Conservation (phyloP, 1,140 invertebrate species). For the Hycleus phaleratus region DNA sequence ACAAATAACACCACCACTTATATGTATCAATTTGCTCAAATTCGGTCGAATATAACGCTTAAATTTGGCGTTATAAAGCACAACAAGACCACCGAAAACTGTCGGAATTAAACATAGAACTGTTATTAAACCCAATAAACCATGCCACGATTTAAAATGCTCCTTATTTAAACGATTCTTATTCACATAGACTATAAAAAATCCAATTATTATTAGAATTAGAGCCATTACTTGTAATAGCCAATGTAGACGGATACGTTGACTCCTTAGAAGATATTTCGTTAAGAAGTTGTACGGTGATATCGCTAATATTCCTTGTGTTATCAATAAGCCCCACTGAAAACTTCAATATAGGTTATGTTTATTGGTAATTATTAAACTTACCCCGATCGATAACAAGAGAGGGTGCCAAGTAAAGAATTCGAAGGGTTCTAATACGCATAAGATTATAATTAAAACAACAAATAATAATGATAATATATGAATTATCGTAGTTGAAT, state of each 20-base stretch:
- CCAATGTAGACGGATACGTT: conserved; percentile 21
- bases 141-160: conserved; percentile 31
- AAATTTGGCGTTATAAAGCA: conserved; percentile 24
- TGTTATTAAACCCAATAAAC: conserved; percentile 24
- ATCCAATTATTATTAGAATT: conserved; percentile 18
- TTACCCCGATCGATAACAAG: conserved; percentile 30
- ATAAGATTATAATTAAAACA: conserved; percentile 22
- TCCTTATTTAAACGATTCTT: conserved; percentile 26
- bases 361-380: conserved; percentile 1
- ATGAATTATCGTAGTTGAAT: conserved; percentile 26
- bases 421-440: conserved; percentile 21
- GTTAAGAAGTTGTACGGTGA: too few relatives aligned
- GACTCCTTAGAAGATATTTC: too few relatives aligned
- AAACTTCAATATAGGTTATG: too few relatives aligned
- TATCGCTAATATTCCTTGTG: too few relatives aligned
- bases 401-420: conserved; percentile 35
- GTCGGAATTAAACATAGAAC: conserved; percentile 19
- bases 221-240: conserved; percentile 15
- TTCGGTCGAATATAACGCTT: conserved; percentile 18
- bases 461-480: conserved; percentile 23
- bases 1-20: conserved; percentile 18
- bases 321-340: too few relatives aligned
- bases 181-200: conserved; percentile 24
- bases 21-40: conserved; percentile 26
- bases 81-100: conserved; percentile 19